These are phyloP conservation scores for Dexiosoma caninum DNA, from an alignment of 2,888 invertebrate genomes.

Conservation along the genomic window DNA sequence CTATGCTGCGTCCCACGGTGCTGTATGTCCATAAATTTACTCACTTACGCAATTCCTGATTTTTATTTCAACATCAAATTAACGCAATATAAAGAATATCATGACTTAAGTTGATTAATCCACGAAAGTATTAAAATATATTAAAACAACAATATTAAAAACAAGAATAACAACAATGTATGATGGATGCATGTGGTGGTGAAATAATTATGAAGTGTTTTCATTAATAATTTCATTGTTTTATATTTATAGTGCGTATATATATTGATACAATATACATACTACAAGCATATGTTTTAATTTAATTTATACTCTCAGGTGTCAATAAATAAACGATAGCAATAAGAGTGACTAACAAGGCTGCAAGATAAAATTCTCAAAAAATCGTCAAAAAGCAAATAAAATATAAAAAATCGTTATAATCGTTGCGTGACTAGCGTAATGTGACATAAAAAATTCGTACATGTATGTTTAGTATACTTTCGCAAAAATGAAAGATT, in stretches of 20 bases:
- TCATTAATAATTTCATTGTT: constrained; percentile 4
- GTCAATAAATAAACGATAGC: constrained; percentile 25
- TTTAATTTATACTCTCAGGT: constrained; percentile 21
- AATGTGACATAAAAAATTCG: no score
- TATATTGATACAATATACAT: not conserved
- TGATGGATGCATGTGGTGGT: not conserved
- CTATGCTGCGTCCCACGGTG: no score
- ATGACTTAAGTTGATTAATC: constrained; percentile 58
- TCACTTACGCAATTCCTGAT: not conserved
- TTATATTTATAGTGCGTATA: not conserved
- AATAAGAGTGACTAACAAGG: not conserved
- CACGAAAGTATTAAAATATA: constrained; percentile 39
- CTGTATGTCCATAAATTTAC: no score
- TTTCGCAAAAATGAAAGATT: no score
- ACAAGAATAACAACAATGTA: not conserved
- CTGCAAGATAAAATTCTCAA: no score
- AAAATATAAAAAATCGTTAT: no score
- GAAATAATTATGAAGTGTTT: constrained; percentile 22
- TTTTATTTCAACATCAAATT: constrained; percentile 42
- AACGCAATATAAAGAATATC: constrained; percentile 41
- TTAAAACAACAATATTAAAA: constrained; percentile 26
- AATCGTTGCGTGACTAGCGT: no score
- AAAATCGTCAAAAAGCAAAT: no score
- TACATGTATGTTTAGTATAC: no score
- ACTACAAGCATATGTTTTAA: no score